Conservation (phyloP, 2,888 invertebrate species). For the Lepidocyrtoides sp. region DNA sequence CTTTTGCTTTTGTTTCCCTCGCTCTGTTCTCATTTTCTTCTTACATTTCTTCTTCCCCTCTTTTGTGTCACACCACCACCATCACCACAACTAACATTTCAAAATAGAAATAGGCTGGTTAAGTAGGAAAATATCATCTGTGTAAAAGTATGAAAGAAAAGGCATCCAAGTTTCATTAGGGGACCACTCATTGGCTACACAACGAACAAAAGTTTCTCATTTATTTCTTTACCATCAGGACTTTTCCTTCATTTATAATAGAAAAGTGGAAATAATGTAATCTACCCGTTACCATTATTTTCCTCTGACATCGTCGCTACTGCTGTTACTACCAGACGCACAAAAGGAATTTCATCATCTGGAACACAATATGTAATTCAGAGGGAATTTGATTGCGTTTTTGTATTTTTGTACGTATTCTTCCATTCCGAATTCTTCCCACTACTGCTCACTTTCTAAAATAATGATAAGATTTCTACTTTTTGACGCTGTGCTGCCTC, state of each 20-base stretch:
- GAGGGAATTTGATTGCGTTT: conserved; percentile 13
- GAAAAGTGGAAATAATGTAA: conserved; percentile 76
- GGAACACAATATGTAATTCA: conserved; percentile 62
- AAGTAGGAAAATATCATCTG: not conserved
- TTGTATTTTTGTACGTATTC: conserved; percentile 28
- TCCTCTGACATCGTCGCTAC: conserved; percentile 27
- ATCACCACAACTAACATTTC: conserved; percentile 27
- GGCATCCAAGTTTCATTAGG: conserved; percentile 61
- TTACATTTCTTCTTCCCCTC: conserved; percentile 41
- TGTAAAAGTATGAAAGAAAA: conserved; percentile 48
- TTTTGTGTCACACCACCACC: not conserved
- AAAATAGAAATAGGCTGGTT: conserved; percentile 10
- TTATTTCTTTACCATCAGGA: conserved; percentile 75
- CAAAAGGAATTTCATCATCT: conserved; percentile 79
- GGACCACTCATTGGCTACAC: conserved; percentile 48
- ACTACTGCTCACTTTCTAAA: conserved; percentile 54
- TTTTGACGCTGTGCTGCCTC: conserved; percentile 3
- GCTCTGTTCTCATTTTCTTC: conserved; percentile 38
- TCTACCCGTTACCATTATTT: conserved; percentile 56
- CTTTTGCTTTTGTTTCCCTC: conserved; percentile 38
- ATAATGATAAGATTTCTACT: conserved; percentile 66
- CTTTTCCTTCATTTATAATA: conserved; percentile 76
- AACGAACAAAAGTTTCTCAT: conserved; percentile 78
- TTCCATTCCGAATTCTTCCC: conserved; percentile 6
- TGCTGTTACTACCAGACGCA: not conserved